phyloP scores from a whole-genome alignment of 2,797 vertebrate genomes.

The Fringilla coelebs region DNA sequence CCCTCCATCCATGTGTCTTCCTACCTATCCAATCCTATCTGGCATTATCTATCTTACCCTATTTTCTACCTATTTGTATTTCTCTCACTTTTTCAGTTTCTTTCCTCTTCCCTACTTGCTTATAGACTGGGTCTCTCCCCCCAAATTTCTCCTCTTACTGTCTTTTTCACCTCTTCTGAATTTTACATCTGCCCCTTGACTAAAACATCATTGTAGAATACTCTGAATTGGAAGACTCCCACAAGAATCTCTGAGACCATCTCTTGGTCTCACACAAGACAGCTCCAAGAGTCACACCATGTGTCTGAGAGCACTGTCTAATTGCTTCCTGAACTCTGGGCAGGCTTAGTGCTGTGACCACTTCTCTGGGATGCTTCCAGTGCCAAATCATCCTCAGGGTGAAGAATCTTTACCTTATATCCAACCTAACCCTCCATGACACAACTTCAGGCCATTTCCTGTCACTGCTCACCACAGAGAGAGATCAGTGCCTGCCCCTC shows the following conservation, averaged over 20 bases:
- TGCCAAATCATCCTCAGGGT: background rate
- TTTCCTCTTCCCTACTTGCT: background rate
- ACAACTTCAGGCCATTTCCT: background rate
- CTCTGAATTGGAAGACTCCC: background rate
- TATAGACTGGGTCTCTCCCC: background rate
- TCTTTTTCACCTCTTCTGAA: background rate
- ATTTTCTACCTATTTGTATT: background rate
- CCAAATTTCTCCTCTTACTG: background rate
- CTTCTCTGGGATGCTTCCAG: background rate
- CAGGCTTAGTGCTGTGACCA: background rate
- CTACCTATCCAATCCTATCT: background rate
- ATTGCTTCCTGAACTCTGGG: background rate
- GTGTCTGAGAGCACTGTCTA: background rate
- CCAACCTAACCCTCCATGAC: background rate
- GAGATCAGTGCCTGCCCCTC: background rate
- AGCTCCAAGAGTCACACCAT: background rate
- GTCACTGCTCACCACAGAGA: background rate
- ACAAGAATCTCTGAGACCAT: fast-evolving
- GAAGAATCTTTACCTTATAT: background rate
- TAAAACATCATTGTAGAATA: background rate
- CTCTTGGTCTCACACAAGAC: background rate
- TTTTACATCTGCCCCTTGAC: background rate
- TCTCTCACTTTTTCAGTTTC: background rate
- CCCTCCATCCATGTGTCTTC: background rate
- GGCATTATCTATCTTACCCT: background rate